Evolutionary conservation across 53 echinoderm and acorn worm species (phyloP).

Genomic region (Apostichopus leukothele): DNA sequence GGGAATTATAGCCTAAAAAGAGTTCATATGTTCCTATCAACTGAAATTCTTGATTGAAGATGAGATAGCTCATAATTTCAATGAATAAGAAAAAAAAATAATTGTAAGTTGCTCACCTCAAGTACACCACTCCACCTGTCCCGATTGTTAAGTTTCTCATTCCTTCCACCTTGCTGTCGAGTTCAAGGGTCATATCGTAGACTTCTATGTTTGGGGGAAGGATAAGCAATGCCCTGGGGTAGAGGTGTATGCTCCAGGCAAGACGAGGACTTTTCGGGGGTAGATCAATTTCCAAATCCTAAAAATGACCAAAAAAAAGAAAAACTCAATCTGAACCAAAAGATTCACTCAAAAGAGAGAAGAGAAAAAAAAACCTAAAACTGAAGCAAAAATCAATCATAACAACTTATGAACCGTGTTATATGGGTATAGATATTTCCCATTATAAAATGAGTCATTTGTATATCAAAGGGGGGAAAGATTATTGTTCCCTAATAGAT

Average conservation of each 20-base stretch:
- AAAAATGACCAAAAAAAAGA: neutral
- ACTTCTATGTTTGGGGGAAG: conserved; percentile 80
- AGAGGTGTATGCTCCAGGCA: conserved; percentile 73
- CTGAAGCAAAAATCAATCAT: neutral
- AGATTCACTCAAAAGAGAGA: neutral
- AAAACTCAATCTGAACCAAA: neutral
- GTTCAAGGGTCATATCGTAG: conserved; percentile 74
- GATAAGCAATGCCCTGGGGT: conserved; percentile 68
- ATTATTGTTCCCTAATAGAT: too few species aligned
- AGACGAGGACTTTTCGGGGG: conserved; percentile 79
- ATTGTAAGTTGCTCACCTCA: conserved; percentile 53
- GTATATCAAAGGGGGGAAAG: too few species aligned
- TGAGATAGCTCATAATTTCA: too few species aligned
- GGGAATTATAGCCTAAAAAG: too few species aligned
- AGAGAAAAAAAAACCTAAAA: neutral
- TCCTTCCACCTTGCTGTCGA: conserved; percentile 71
- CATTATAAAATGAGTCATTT: too few species aligned
- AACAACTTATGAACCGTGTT: neutral
- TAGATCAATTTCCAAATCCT: conserved; percentile 76
- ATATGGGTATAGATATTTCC: too few species aligned
- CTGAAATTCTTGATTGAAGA: too few species aligned
- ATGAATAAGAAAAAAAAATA: too few species aligned
- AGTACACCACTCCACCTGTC: conserved; percentile 68
- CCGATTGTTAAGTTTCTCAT: conserved; percentile 78
- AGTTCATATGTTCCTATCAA: too few species aligned